Evolutionary conservation across 2,797 vertebrate species (phyloP), one percentile per base, ranked within the genome.

Genomic region (Sparus aurata): DNA sequence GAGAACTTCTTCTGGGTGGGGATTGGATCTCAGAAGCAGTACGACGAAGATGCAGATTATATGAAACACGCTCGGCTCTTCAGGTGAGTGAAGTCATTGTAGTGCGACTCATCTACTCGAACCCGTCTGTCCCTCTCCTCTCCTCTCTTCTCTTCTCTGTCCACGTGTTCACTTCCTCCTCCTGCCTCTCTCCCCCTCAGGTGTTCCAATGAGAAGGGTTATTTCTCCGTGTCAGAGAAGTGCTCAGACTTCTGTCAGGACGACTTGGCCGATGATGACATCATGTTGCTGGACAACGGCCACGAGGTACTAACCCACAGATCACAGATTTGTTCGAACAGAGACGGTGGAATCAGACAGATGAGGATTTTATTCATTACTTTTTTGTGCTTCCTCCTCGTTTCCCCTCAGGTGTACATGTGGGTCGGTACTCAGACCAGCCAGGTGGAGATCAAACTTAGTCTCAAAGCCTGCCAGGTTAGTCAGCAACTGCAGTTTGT

Each of bases 1-100:
- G 98, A 99, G 90, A 99, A 99, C 93, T 99, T 99, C 94, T 99
- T 99, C 94, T 99, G 98, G 98, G 98, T 99, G 3, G 98, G 98
- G 75, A 98, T 99, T 0, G 98, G 98, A 12, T 96, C 96, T 55
- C 97, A 97, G 94, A 99, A 99, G 81, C 87, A 92, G 4, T 99
- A 98, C 0, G 98, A 99, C 0, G 98, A 99, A 27, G 98, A 99
- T 0, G 98, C 98, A 0, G 97, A 98, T 0, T 99, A 98, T 52
- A 98, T 99, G 98, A 99, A 99, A 90, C 93, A 97, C 3, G 97
- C 98, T 0, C 94, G 98, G 17, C 97, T 99, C 64, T 99, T 99
- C 94, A 96, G 98, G 98, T 98, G 75, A 69, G 88, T 57, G 10
- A 46, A 6, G 12, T 27, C 3, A 15, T 41, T 46, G 2, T 22